These are phyloP conservation scores for Nebria salina DNA, from an alignment of 2,888 invertebrate species.

Conservation along the genomic window DNA sequence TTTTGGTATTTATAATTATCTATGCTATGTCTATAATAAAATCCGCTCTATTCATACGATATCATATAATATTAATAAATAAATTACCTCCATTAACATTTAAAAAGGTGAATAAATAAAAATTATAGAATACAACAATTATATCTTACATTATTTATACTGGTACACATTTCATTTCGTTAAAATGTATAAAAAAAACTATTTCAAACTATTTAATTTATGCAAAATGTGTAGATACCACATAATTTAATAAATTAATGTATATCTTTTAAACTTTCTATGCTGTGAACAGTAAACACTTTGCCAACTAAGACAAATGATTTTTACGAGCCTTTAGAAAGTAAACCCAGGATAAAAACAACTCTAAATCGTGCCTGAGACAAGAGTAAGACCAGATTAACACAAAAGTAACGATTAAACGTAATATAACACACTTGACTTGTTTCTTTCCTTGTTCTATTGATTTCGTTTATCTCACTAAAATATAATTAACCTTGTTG, in stretches of 20 bases:
- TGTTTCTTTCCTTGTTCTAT: slow-evolving; percentile 27
- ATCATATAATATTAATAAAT: no score
- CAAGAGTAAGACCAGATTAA: slow-evolving; percentile 40
- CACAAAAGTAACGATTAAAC: slow-evolving; percentile 19
- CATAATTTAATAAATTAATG: neutral
- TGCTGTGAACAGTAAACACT: neutral
- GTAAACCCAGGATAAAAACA: neutral
- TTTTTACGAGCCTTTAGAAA: neutral
- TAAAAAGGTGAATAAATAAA: no score
- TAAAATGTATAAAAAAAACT: no score
- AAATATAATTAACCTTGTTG: slow-evolving; percentile 40
- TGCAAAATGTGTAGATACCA: neutral
- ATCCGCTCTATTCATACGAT: no score
- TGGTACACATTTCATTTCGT: no score
- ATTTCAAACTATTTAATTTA: no score
- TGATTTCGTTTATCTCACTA: slow-evolving; percentile 41
- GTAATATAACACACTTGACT: slow-evolving; percentile 16
- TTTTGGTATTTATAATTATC: no score
- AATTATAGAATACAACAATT: no score
- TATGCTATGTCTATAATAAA: no score
- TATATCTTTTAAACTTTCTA: neutral
- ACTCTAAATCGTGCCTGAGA: slow-evolving; percentile 1
- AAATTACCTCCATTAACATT: no score
- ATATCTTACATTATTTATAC: no score
- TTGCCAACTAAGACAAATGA: neutral